Evolutionary conservation across 35 echinoderm and acorn worm species (phyloP).

Genomic region (Ptychodera flava): DNA sequence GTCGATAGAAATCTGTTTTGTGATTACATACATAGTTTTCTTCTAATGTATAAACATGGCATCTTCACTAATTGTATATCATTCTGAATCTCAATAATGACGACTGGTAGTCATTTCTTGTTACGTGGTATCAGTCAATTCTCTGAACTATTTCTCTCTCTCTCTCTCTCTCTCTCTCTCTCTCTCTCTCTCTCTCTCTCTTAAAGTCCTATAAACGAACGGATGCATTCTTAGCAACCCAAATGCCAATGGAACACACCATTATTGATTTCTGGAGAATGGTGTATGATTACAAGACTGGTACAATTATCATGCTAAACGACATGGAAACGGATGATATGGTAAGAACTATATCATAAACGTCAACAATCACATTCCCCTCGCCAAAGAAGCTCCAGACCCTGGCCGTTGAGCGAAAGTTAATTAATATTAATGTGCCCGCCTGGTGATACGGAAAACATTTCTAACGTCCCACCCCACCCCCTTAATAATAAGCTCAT

Average conservation of each 20-base stretch:
- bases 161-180: neutral
- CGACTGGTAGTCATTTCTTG: neutral
- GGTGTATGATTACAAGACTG: too few relatives aligned
- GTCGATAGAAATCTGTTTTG: neutral
- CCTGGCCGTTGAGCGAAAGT: too few relatives aligned
- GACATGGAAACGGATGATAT: too few relatives aligned
- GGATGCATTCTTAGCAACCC: conserved; percentile 74
- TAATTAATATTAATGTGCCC: too few relatives aligned
- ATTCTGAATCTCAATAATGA: neutral
- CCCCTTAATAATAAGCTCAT: too few relatives aligned
- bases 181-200: neutral
- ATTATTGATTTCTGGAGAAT: too few relatives aligned
- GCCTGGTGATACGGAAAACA: too few relatives aligned
- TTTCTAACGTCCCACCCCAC: too few relatives aligned
- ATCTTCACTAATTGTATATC: neutral
- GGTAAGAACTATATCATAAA: too few relatives aligned
- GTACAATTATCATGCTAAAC: too few relatives aligned
- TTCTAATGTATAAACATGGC: neutral
- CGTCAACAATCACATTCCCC: too few relatives aligned
- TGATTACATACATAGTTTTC: neutral
- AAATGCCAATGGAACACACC: conserved; percentile 72
- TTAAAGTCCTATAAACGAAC: conserved; percentile 71
- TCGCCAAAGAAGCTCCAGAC: too few relatives aligned
- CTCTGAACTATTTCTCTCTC: neutral
- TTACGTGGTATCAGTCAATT: neutral